A percentile compares a stretch with the other conserved stretches of the same genome.
phyloP scores from a whole-genome alignment of 2,797 vertebrate genomes.

The Propithecus deckenii region DNA sequence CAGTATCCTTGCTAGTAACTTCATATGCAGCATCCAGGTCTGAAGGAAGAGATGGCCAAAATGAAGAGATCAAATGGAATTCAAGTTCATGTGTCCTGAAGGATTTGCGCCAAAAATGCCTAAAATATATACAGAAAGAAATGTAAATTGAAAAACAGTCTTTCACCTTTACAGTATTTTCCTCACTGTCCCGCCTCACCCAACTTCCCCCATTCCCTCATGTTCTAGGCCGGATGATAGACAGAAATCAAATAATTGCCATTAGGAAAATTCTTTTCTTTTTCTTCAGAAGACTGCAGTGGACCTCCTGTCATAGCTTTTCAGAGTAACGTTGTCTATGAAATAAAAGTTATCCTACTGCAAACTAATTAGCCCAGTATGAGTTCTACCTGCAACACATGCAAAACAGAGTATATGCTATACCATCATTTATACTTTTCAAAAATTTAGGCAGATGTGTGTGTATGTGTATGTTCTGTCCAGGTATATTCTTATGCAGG shows the following conservation, averaged over 20 bases:
- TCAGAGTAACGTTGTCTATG: not conserved
- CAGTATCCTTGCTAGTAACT: conserved; percentile 80
- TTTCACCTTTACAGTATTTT: not conserved
- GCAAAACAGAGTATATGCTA: not conserved
- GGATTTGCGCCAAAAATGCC: conserved; percentile 88
- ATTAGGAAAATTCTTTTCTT: not conserved
- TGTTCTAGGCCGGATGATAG: not conserved
- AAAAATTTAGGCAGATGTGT: not conserved
- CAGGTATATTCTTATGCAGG: not conserved
- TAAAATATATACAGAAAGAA: conserved; percentile 70
- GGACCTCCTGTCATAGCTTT: not conserved
- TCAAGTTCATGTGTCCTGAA: conserved; percentile 65
- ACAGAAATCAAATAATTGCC: not conserved
- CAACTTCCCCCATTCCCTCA: not conserved
- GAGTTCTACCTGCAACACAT: not conserved
- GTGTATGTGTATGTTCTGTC: not conserved
- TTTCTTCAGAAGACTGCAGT: not conserved
- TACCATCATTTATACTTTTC: not conserved
- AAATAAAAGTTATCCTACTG: not conserved
- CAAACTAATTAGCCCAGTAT: not conserved
- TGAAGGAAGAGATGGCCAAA: conserved; percentile 87
- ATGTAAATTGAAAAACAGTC: not conserved
- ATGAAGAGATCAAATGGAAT: conserved; percentile 82
- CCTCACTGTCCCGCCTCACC: not conserved
- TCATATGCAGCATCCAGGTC: conserved; percentile 92